Evolutionary conservation across 2,888 invertebrate species (phyloP).

Genomic region (Pomacea canaliculata): DNA sequence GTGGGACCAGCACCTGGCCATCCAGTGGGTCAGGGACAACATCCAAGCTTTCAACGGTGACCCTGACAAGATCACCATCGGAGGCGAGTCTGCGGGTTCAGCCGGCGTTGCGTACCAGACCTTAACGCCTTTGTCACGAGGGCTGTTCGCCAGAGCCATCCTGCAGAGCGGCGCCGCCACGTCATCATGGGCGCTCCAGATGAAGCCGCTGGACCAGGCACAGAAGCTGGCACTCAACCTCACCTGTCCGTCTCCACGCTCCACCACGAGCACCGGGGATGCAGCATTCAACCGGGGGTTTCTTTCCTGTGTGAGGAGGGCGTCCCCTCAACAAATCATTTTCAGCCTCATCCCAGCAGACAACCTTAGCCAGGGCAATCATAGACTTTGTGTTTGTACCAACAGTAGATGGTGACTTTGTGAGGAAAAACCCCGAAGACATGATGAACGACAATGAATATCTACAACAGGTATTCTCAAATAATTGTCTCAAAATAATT

Average conservation of each 20-base stretch:
- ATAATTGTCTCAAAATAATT: no score
- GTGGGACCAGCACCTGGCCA: constrained; percentile 11
- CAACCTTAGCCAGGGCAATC: neutral
- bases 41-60: constrained; percentile 1
- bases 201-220: neutral
- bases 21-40: constrained; percentile 7
- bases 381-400: neutral
- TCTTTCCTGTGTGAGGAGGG: neutral
- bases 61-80: neutral
- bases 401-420: neutral
- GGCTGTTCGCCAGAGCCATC: neutral
- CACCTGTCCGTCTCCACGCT: neutral
- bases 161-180: neutral
- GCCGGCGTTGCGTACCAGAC: neutral
- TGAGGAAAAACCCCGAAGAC: neutral
- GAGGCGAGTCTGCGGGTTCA: neutral
- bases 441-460: neutral
- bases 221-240: neutral
- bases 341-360: neutral
- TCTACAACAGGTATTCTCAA: no score
- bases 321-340: neutral
- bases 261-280: neutral
- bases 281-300: neutral
- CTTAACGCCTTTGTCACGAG: neutral
- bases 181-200: neutral